Evolutionary conservation across 2,113 vertebrate species (phyloP), one percentile per base, ranked within the genome.

Genomic region (Nipponia nippon): DNA sequence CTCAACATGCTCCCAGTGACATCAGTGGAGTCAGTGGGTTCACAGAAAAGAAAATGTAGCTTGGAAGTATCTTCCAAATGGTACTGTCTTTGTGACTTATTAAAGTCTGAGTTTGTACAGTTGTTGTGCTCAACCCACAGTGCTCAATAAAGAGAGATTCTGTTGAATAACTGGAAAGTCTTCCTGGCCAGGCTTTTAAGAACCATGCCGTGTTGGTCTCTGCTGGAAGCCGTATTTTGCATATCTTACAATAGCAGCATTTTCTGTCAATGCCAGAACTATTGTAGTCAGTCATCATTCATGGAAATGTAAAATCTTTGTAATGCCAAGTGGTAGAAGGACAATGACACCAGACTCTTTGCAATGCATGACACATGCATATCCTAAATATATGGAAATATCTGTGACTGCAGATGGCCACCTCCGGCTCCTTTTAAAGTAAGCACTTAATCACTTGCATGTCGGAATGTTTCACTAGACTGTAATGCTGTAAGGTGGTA

Each of bases 201-300:
- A 95, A 17, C 81, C 83, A 75, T 65, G 56, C 80, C 9, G 34
- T 56, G 90, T 12, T 67, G 82, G 36, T 58, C 93, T 95, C 95
- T 94, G 90, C 91, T 95, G 93, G 78, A 85, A 85, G 50, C 58
- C 13, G 5, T 26, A 91, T 40, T 97, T 95, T 97, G 94, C 92
- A 72, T 97, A 96, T 93, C 97, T 96, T 90, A 85, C 80, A 69
- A 87, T 42, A 93, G 90, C 96, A 96, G 78, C 90, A 61, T 59
- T 92, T 91, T 79, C 67, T 87, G 73, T 90, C 88, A 75, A 50
- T 95, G 97, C 96, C 97, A 98, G 95, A 95, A 85, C 34, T 21
- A 16, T 16, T 70, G 78, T 14, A 96, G 72, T 87, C 53, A 61
- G 76, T 95, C 95, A 95, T 98, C 97, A 95, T 85, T 98, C 97